These are phyloP conservation scores for Festucalex cinctus DNA, from an alignment of 2,113 vertebrate species.

Conservation along the genomic window DNA sequence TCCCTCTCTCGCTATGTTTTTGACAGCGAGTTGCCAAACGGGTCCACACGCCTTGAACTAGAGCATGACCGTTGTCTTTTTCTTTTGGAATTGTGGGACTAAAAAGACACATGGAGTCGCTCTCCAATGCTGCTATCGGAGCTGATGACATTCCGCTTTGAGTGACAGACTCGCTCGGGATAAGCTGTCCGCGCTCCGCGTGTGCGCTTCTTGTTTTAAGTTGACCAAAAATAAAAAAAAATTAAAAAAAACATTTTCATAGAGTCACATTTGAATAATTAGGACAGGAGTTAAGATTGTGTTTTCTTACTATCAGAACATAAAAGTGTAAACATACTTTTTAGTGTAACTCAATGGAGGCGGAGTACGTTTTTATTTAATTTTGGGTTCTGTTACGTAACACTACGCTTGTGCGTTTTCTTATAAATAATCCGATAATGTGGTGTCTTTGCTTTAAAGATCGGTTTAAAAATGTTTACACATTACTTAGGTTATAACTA, in stretches of 20 bases:
- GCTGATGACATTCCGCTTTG: constrained; percentile 43
- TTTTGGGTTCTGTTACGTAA: not conserved
- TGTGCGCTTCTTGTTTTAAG: constrained; percentile 25
- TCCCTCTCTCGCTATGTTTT: not conserved
- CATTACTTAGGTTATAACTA: not conserved
- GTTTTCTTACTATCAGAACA: not conserved
- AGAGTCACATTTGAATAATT: not conserved
- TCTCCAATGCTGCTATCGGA: not conserved
- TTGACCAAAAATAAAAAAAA: not conserved
- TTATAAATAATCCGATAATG: not conserved
- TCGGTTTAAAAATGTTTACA: not conserved
- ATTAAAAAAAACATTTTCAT: not conserved
- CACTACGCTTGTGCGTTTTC: not conserved
- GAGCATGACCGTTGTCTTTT: not conserved
- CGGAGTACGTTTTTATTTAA: not conserved
- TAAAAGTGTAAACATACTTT: not conserved
- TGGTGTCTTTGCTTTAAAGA: not conserved
- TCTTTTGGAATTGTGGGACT: too few species aligned
- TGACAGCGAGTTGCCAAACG: constrained; percentile 52
- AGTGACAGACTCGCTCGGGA: constrained; percentile 40
- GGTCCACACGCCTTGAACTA: constrained; percentile 18
- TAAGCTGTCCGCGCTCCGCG: constrained; percentile 15
- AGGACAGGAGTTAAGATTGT: not conserved
- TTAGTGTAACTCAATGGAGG: not conserved
- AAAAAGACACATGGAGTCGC: not conserved